Percentiles rank a stretch among this genome's conserved stretches.
Evolutionary conservation across 1,140 invertebrate genomes (phyloP).

Genomic region (Colletes latitarsis): DNA sequence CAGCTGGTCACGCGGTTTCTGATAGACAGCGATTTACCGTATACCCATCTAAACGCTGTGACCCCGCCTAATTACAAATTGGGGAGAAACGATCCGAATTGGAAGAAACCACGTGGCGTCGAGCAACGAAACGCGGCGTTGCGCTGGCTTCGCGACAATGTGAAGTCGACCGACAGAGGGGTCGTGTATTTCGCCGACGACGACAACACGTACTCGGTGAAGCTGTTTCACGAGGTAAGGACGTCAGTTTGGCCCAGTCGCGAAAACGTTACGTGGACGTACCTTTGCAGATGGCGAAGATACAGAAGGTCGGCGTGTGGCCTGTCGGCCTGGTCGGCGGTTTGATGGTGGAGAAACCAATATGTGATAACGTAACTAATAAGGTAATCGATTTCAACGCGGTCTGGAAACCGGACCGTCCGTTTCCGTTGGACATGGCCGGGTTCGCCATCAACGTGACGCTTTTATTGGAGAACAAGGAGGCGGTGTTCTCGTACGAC

Average conservation of each 20-base stretch:
- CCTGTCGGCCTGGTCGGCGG: slow-evolving; percentile 97
- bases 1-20: slow-evolving; percentile 91
- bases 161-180: slow-evolving; percentile 82
- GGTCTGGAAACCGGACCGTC: slow-evolving; percentile 92
- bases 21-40: slow-evolving; percentile 85
- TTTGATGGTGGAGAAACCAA: slow-evolving; percentile 91
- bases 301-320: slow-evolving; percentile 96
- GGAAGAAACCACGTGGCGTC: slow-evolving; percentile 96
- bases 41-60: slow-evolving; percentile 87
- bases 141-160: slow-evolving; percentile 91
- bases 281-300: slow-evolving; percentile 86
- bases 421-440: slow-evolving; percentile 99
- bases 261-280: background rate
- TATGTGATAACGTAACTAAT: slow-evolving; percentile 84
- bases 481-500: slow-evolving; percentile 91
- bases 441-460: slow-evolving; percentile 97
- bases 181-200: slow-evolving; percentile 99
- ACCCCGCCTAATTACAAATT: slow-evolving; percentile 87
- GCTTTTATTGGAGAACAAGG: slow-evolving; percentile 88
- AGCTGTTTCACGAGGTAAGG: slow-evolving; percentile 93
- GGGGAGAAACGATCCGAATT: slow-evolving; percentile 87
- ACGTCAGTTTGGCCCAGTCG: background rate
- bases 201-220: slow-evolving; percentile 96
- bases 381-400: slow-evolving; percentile 92
- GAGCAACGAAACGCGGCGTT: slow-evolving; percentile 95